These are phyloP conservation scores for Neodontobutis hainanensis DNA, from an alignment of 2,113 vertebrate genomes.

Conservation along the genomic window DNA sequence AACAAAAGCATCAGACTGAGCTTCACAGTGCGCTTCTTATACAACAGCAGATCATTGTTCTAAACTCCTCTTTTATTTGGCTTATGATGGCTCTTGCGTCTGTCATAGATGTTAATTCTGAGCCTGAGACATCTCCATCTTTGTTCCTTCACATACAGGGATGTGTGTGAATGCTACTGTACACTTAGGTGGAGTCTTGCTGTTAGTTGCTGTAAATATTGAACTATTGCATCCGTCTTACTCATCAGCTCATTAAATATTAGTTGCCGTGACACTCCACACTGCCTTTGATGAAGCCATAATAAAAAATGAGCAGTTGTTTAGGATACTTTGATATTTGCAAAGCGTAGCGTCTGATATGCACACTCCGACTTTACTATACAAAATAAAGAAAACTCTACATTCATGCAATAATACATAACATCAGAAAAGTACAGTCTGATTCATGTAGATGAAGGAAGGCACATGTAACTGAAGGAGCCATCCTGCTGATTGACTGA, in stretches of 20 bases:
- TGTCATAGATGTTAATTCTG: slow-evolving; percentile 20
- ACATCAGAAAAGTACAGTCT: no score
- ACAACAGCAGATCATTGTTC: not conserved
- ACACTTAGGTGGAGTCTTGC: slow-evolving; percentile 24
- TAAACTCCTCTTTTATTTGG: not conserved
- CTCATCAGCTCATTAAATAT: slow-evolving; percentile 50
- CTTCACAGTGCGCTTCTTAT: not conserved
- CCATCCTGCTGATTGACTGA: no score
- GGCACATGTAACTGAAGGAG: no score
- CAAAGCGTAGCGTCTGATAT: no score
- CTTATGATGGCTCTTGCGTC: not conserved
- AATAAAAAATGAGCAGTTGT: no score
- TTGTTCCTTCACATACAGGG: slow-evolving; percentile 26
- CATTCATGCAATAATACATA: no score
- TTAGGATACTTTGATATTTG: no score
- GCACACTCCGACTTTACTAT: no score
- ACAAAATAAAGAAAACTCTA: no score
- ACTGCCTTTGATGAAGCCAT: slow-evolving; percentile 8
- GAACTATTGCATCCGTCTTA: slow-evolving; percentile 24
- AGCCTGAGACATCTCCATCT: slow-evolving; percentile 27
- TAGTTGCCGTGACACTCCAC: slow-evolving; percentile 28
- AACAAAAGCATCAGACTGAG: no score
- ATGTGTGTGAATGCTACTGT: not conserved
- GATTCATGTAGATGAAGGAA: no score
- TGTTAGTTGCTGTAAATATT: slow-evolving; percentile 48